Evolutionary conservation across 2,888 invertebrate species (phyloP).

Genomic region (Allolobophora icterica): DNA sequence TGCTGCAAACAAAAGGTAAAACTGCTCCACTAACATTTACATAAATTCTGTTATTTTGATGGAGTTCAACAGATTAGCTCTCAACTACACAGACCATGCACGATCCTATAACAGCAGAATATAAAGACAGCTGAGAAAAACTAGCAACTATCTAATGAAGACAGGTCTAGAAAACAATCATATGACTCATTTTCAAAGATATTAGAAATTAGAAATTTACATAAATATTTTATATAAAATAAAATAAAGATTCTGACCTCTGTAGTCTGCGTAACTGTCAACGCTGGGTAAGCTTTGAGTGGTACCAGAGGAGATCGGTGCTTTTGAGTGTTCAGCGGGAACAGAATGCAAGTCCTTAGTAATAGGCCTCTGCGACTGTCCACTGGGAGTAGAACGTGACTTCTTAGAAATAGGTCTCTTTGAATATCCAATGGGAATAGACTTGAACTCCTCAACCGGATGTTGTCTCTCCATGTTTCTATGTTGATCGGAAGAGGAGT

Average conservation of each 20-base stretch:
- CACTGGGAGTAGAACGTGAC: too few species aligned
- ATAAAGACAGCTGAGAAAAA: neutral
- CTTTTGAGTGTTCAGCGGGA: too few species aligned
- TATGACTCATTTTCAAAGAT: neutral
- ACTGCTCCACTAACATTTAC: too few species aligned
- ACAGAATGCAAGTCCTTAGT: neutral
- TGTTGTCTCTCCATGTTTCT: neutral
- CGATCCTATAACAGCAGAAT: too few species aligned
- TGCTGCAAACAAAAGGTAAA: neutral
- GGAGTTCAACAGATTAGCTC: neutral
- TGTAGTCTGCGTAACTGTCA: neutral
- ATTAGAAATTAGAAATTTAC: neutral
- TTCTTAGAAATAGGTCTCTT: too few species aligned
- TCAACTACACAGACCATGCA: neutral
- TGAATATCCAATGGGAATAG: too few species aligned
- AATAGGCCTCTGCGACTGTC: neutral
- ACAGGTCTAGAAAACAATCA: too few species aligned
- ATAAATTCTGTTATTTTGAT: neutral
- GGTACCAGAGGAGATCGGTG: too few species aligned
- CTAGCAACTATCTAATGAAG: too few species aligned
- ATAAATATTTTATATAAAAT: neutral
- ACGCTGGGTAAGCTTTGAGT: neutral
- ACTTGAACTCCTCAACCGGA: neutral
- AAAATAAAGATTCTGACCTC: conserved; percentile 4
- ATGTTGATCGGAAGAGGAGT: neutral